Evolutionary conservation across 2,797 vertebrate genomes (phyloP).

Genomic region (Chelidonichthys spinosus): DNA sequence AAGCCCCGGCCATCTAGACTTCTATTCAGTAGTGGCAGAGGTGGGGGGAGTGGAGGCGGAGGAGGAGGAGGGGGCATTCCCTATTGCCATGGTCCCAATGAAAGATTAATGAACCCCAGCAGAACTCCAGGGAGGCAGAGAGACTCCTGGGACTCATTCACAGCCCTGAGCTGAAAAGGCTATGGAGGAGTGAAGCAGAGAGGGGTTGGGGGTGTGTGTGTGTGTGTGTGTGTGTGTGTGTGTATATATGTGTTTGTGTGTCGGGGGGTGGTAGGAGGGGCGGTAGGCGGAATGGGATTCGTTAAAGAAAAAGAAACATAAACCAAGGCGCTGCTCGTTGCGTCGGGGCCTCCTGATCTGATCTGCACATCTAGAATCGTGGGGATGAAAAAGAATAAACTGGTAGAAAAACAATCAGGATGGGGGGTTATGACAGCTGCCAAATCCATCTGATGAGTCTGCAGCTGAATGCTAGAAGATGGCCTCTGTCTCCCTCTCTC

Average conservation of each 20-base stretch:
- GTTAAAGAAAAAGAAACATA: conserved; percentile 67
- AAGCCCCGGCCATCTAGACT: conserved; percentile 43
- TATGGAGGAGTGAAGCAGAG: conserved; percentile 62
- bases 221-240: conserved; percentile 17
- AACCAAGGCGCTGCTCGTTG: conserved; percentile 61
- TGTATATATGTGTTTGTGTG: conserved; percentile 44
- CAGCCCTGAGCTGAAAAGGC: conserved; percentile 84
- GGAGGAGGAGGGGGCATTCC: conserved; percentile 65
- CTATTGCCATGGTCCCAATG: conserved; percentile 86
- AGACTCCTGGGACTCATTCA: conserved; percentile 86
- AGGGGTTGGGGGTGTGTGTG: conserved; percentile 35
- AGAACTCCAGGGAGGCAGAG: conserved; percentile 85
- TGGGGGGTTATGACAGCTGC: conserved; percentile 71
- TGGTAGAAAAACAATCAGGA: conserved; percentile 38
- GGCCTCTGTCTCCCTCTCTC: conserved; percentile 40
- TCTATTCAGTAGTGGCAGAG: conserved; percentile 46
- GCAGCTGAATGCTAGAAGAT: conserved; percentile 59
- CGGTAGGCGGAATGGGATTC: conserved; percentile 61
- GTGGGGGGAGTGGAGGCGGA: conserved; percentile 28
- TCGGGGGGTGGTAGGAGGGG: conserved; percentile 26
- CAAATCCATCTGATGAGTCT: conserved; percentile 72
- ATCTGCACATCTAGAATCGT: conserved; percentile 58
- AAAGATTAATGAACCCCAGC: conserved; percentile 89
- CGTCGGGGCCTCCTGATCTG: conserved; percentile 56
- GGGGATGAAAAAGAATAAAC: conserved; percentile 38